Conservation (phyloP, 1,140 invertebrate species). For the Aphidius ervi region DNA sequence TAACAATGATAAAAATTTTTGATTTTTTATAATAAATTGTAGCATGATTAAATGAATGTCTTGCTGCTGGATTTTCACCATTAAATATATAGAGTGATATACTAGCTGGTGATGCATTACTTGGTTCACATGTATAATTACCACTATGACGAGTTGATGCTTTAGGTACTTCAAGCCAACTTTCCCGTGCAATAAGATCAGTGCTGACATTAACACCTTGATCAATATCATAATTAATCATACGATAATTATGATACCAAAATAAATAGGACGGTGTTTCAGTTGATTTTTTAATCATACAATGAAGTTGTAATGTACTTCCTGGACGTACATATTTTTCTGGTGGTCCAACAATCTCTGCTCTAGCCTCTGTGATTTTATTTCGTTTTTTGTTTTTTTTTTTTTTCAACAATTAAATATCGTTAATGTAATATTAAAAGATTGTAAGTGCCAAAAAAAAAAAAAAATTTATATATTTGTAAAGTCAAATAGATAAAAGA, state of each 20-base stretch:
- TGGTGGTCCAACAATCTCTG: slow-evolving; percentile 76
- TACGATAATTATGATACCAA: slow-evolving; percentile 86
- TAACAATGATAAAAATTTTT: too few relatives aligned
- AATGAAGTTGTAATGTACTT: slow-evolving; percentile 74
- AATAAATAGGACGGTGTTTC: slow-evolving; percentile 79
- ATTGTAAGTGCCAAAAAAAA: too few relatives aligned
- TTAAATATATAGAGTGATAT: slow-evolving; percentile 85
- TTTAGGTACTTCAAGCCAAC: slow-evolving; percentile 62
- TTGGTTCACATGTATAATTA: slow-evolving; percentile 84
- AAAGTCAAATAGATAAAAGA: too few relatives aligned
- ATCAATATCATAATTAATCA: slow-evolving; percentile 85
- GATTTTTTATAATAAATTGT: too few relatives aligned
- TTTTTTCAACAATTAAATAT: neutral
- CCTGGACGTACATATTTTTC: slow-evolving; percentile 85
- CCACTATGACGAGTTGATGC: slow-evolving; percentile 72
- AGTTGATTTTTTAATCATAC: slow-evolving; percentile 75
- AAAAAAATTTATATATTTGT: too few relatives aligned
- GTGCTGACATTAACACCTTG: slow-evolving; percentile 78
- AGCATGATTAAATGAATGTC: slow-evolving; percentile 38
- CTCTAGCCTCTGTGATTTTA: slow-evolving; percentile 68
- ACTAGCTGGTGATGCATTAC: slow-evolving; percentile 77
- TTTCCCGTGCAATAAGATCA: slow-evolving; percentile 58
- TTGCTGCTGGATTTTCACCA: slow-evolving; percentile 62
- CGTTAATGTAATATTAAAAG: too few relatives aligned
- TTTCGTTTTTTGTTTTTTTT: neutral